Evolutionary conservation across 2,113 vertebrate species (phyloP).

Genomic region (Bolborhynchus lineola): DNA sequence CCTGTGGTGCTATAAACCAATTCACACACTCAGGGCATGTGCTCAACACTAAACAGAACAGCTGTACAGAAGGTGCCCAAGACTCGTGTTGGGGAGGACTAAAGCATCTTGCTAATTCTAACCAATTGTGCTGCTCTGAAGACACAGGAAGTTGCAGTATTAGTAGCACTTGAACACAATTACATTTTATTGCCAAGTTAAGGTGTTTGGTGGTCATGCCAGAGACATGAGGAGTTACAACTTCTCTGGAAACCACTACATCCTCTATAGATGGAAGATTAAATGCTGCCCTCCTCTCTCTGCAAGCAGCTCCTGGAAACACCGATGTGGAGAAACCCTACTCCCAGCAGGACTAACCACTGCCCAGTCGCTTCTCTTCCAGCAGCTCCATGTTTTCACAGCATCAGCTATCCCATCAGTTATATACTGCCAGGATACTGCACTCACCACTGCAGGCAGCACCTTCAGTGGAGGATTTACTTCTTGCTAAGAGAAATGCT

Average conservation of each 20-base stretch:
- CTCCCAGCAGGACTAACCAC: neutral
- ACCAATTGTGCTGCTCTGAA: neutral
- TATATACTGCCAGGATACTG: neutral
- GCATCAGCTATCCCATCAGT: neutral
- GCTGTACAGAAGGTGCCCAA: neutral
- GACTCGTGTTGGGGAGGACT: neutral
- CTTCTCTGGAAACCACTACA: neutral
- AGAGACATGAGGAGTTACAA: neutral
- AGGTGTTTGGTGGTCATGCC: neutral
- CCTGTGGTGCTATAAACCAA: neutral
- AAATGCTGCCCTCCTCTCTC: neutral
- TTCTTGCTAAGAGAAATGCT: neutral
- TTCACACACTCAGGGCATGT: neutral
- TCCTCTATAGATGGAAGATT: neutral
- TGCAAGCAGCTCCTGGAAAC: neutral
- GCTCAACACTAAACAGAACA: neutral
- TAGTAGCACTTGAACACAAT: neutral
- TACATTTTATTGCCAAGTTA: constrained; percentile 8
- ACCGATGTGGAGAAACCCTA: neutral
- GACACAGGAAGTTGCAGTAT: neutral
- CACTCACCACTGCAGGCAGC: neutral
- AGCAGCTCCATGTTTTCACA: neutral
- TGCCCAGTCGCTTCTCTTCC: neutral
- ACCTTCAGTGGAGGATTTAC: neutral
- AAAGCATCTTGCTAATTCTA: neutral